Conservation (phyloP, 2,888 invertebrate species). For the Ligdia adustata region DNA sequence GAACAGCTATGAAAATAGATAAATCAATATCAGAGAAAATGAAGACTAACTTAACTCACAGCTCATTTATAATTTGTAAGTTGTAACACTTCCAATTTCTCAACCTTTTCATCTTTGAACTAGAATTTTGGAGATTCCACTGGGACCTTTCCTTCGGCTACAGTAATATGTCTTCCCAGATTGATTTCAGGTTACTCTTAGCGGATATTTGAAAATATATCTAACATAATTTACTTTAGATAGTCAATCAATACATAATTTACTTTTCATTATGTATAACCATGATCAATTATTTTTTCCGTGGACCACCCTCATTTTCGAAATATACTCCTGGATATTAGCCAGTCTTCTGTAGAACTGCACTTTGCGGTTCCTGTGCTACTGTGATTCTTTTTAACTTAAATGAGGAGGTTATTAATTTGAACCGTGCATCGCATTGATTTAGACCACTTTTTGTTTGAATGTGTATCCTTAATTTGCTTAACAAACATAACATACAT, state of each 20-base stretch:
- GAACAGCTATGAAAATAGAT: too few species aligned
- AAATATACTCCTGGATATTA: constrained; percentile 54
- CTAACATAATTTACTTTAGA: too few species aligned
- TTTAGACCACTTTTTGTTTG: too few species aligned
- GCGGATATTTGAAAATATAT: constrained; percentile 31
- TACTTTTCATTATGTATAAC: too few species aligned
- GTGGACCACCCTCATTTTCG: too few species aligned
- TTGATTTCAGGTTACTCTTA: constrained; percentile 24
- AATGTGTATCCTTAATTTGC: too few species aligned
- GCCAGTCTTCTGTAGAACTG: constrained; percentile 44
- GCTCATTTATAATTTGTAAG: constrained; percentile 6
- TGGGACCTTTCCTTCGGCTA: constrained; percentile 5
- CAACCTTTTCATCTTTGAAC: constrained; percentile 2
- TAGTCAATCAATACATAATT: too few species aligned
- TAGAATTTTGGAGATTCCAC: constrained; percentile 14
- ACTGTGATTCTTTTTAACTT: too few species aligned
- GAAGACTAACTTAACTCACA: neutral
- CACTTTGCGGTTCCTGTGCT: constrained; percentile 34
- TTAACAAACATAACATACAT: too few species aligned
- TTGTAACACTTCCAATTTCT: constrained; percentile 8
- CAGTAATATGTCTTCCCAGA: constrained; percentile 16
- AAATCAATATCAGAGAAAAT: neutral
- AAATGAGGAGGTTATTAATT: too few species aligned
- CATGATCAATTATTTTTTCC: too few species aligned
- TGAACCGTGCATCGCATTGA: too few species aligned